A percentile compares a stretch with the other conserved stretches of the same genome.
These are phyloP conservation scores for Desmophyllum pertusum DNA, from an alignment of 92 coral and sea anemone species.

Conservation along the genomic window DNA sequence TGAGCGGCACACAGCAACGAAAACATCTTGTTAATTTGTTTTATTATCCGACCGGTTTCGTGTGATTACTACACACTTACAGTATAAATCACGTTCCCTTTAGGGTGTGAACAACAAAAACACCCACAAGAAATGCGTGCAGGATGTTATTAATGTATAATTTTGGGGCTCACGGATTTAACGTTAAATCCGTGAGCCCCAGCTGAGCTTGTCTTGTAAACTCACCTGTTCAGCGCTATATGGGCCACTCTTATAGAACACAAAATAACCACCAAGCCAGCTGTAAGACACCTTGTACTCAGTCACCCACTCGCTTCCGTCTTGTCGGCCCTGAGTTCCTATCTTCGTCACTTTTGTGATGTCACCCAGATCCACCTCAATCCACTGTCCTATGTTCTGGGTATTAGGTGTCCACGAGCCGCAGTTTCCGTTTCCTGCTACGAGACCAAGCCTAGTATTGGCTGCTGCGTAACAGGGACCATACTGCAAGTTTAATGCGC, in stretches of 20 bases:
- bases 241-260: not conserved
- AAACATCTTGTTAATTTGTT: no score
- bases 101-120: no score
- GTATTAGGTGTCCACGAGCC: not conserved
- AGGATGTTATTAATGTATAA: no score
- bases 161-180: no score
- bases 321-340: not conserved
- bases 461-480: not conserved
- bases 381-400: not conserved
- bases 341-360: not conserved
- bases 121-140: no score
- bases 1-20: no score
- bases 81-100: no score
- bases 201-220: not conserved
- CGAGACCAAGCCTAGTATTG: constrained; percentile 2
- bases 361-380: constrained; percentile 12
- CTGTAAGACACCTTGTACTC: constrained; percentile 15
- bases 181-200: not conserved
- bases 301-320: not conserved
- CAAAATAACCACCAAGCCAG: not conserved
- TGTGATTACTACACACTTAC: no score
- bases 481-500: not conserved
- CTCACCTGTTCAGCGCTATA: not conserved
- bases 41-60: no score
- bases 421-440: not conserved